These are phyloP conservation scores for Spondyliosoma cantharus DNA, from an alignment of 2,797 vertebrate genomes.

Conservation along the genomic window DNA sequence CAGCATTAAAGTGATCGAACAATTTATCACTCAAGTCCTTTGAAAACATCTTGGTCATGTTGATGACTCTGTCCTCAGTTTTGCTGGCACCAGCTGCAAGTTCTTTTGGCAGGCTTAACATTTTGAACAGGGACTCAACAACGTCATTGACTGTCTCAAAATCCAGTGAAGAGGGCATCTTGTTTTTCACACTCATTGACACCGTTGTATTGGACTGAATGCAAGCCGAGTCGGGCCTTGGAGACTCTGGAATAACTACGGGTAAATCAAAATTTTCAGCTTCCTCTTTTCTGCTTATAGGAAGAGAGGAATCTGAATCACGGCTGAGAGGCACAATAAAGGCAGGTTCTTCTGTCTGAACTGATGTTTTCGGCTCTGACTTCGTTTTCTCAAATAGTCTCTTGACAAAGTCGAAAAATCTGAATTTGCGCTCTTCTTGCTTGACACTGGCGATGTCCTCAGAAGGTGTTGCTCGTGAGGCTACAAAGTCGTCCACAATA, in stretches of 20 bases:
- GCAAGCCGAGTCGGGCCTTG: too few species aligned
- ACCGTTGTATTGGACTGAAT: too few species aligned
- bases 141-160: background rate
- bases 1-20: background rate
- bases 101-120: background rate
- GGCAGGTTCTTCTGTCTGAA: accelerated
- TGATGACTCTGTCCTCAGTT: background rate
- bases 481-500: background rate
- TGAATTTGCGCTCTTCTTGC: background rate
- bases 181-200: background rate
- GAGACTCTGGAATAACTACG: background rate
- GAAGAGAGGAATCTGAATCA: too few species aligned
- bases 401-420: background rate
- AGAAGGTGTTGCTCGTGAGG: background rate
- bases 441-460: background rate
- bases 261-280: background rate
- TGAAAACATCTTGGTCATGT: background rate
- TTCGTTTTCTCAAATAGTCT: background rate
- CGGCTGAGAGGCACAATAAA: background rate
- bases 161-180: too few species aligned
- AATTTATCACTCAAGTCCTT: background rate
- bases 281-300: too few species aligned
- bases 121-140: background rate
- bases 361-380: background rate
- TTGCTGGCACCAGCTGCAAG: background rate